These are phyloP conservation scores for Bacillus rossius DNA, from an alignment of 1,140 invertebrate species.

Conservation along the genomic window DNA sequence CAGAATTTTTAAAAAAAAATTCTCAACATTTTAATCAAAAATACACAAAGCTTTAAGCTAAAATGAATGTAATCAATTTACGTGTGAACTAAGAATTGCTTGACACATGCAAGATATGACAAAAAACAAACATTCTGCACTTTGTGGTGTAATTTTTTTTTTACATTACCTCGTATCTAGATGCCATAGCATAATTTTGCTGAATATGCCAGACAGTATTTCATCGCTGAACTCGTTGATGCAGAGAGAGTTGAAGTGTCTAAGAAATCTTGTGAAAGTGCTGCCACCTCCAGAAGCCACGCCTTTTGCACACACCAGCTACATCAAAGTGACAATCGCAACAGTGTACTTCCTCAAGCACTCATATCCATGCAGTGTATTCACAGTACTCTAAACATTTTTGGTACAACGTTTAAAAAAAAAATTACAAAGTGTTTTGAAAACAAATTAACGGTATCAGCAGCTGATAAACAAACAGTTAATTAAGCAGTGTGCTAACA, in stretches of 20 bases:
- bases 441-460: too few species aligned
- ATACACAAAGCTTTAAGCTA: too few species aligned
- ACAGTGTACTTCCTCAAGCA: neutral
- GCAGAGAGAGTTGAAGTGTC: conserved; percentile 84
- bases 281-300: conserved; percentile 77
- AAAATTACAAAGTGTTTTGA: neutral
- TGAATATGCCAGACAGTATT: conserved; percentile 82
- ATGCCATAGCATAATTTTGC: conserved; percentile 91
- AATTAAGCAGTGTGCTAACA: too few species aligned
- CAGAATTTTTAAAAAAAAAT: too few species aligned
- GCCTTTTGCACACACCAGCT: conserved; percentile 84
- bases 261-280: conserved; percentile 77
- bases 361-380: neutral
- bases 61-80: too few species aligned
- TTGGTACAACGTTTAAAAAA: neutral
- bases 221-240: conserved; percentile 89
- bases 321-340: conserved; percentile 5
- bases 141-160: too few species aligned
- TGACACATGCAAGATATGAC: too few species aligned
- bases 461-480: too few species aligned
- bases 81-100: too few species aligned
- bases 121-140: too few species aligned
- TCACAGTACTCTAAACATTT: neutral
- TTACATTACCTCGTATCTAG: conserved; percentile 79
- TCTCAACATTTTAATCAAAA: too few species aligned